These are phyloP conservation scores for Tylochromis polylepis DNA, from an alignment of 2,113 vertebrate genomes.

Conservation along the genomic window DNA sequence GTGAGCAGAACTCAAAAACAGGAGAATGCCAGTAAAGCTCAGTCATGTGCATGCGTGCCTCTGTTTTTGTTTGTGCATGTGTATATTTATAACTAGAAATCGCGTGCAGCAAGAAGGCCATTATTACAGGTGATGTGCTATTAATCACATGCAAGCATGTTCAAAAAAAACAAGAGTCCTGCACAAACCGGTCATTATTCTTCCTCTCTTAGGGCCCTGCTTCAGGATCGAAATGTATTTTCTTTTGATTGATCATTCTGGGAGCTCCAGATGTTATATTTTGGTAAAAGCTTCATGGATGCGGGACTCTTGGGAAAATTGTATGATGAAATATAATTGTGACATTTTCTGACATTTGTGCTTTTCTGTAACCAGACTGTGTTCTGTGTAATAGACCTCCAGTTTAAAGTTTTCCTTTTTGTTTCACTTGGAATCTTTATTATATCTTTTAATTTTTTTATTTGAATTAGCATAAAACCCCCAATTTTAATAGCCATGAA, in stretches of 20 bases:
- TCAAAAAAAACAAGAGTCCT: background rate
- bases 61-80: background rate
- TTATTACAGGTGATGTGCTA: conserved; percentile 30
- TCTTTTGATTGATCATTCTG: conserved; percentile 37
- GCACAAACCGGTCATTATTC: conserved; percentile 7
- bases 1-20: background rate
- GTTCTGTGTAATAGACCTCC: background rate
- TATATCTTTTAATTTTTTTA: background rate
- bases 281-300: conserved; percentile 24
- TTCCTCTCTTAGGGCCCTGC: background rate
- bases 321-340: conserved; percentile 24
- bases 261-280: conserved; percentile 53
- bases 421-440: background rate
- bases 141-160: conserved; percentile 38
- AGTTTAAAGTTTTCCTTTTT: background rate
- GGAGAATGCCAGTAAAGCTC: background rate
- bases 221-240: conserved; percentile 42
- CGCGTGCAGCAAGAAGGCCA: background rate
- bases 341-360: conserved; percentile 11
- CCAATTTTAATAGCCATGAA: background rate
- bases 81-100: background rate
- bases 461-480: background rate
- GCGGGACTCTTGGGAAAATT: background rate
- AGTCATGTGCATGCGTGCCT: background rate
- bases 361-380: background rate